Evolutionary conservation across 2,113 vertebrate genomes (phyloP).

Genomic region (Embiotoca jacksoni): DNA sequence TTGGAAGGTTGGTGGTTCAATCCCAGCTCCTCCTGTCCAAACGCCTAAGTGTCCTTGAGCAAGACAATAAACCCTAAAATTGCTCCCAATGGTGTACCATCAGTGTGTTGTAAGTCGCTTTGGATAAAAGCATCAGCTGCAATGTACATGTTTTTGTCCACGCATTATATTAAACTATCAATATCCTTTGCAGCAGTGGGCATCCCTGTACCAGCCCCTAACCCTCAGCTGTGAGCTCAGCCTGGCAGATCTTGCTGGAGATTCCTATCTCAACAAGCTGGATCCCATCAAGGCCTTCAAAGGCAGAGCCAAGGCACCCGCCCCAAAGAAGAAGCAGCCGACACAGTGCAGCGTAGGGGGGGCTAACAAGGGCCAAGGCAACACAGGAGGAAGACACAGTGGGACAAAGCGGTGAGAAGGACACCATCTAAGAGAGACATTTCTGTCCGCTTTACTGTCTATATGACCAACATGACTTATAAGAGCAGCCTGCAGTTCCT

Average conservation of each 20-base stretch:
- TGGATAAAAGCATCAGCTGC: too few relatives aligned
- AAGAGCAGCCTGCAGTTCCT: neutral
- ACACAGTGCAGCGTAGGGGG: constrained; percentile 78
- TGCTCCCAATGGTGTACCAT: too few relatives aligned
- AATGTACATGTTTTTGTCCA: neutral
- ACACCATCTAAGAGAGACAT: neutral
- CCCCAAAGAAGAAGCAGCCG: constrained; percentile 89
- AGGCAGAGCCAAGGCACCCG: constrained; percentile 88
- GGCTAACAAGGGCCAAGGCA: constrained; percentile 76
- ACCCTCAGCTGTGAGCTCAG: constrained; percentile 84
- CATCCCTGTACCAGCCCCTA: constrained; percentile 95
- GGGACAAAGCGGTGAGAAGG: constrained; percentile 73
- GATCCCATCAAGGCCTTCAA: constrained; percentile 93
- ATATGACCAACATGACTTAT: neutral
- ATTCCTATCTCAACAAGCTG: constrained; percentile 90
- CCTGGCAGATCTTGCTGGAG: constrained; percentile 80
- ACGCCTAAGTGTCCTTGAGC: too few relatives aligned
- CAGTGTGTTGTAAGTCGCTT: too few relatives aligned
- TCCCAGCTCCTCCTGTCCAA: too few relatives aligned
- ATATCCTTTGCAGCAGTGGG: constrained; percentile 92
- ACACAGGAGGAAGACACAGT: constrained; percentile 63
- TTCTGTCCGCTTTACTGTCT: neutral
- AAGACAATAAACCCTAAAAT: too few relatives aligned
- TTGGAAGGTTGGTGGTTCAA: too few relatives aligned
- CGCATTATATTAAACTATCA: constrained; percentile 2